Evolutionary conservation across 2,113 vertebrate genomes (phyloP).

Genomic region (Glareola pratincola): DNA sequence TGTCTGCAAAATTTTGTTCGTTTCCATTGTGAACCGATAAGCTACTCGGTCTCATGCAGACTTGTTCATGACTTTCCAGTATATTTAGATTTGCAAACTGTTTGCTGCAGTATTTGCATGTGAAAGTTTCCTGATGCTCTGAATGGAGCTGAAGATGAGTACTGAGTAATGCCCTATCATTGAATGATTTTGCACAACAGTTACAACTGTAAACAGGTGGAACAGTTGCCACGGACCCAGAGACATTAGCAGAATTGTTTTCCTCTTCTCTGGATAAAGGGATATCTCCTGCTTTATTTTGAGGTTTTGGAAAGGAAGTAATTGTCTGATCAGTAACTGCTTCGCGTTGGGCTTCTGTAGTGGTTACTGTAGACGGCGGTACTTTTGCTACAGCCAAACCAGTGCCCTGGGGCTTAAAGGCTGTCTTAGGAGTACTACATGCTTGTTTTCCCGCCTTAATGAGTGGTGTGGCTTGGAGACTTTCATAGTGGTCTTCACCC

Average conservation of each 20-base stretch:
- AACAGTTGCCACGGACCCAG: constrained; percentile 62
- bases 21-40: constrained; percentile 52
- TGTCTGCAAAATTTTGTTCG: constrained; percentile 63
- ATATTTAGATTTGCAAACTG: constrained; percentile 89
- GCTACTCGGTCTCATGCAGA: constrained; percentile 73
- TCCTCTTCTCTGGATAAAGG: constrained; percentile 60
- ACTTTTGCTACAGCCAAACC: constrained; percentile 14
- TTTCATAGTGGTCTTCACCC: constrained; percentile 51
- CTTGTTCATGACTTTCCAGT: constrained; percentile 87
- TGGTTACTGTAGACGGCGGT: neutral
- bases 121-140: constrained; percentile 81
- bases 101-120: constrained; percentile 90
- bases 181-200: constrained; percentile 85
- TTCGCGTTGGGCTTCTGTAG: constrained; percentile 27
- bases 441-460: constrained; percentile 46
- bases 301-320: constrained; percentile 49
- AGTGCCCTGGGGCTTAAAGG: constrained; percentile 36
- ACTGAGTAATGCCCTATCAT: constrained; percentile 77
- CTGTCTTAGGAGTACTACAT: constrained; percentile 48
- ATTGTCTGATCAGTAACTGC: neutral
- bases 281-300: constrained; percentile 27
- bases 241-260: constrained; percentile 24
- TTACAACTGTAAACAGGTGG: constrained; percentile 81
- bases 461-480: constrained; percentile 31
- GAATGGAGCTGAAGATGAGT: constrained; percentile 87